phyloP scores from a whole-genome alignment of 2,888 invertebrate species.

The Clunio marinus region DNA sequence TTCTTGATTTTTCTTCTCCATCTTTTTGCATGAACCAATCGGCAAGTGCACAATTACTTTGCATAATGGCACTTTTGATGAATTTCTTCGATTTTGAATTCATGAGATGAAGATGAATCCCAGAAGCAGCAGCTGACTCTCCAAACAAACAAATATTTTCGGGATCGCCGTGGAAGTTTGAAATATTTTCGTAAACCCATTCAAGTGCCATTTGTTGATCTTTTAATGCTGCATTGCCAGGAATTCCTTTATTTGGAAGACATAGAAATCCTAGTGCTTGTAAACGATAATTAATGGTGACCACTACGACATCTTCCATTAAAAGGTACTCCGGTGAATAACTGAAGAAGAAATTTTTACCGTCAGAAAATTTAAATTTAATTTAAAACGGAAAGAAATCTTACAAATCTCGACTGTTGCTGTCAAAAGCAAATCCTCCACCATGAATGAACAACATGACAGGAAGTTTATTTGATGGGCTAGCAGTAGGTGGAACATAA shows the following conservation, averaged over 20 bases:
- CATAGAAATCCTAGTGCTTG: slow-evolving; percentile 48
- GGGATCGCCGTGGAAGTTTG: slow-evolving; percentile 32
- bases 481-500: slow-evolving; percentile 44
- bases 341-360: no score
- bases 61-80: slow-evolving; percentile 18
- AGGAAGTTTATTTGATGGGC: slow-evolving; percentile 42
- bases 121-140: slow-evolving; percentile 17
- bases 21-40: slow-evolving; percentile 42
- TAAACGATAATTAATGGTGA: slow-evolving; percentile 49
- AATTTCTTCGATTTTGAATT: slow-evolving; percentile 18
- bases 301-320: slow-evolving; percentile 48
- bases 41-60: background rate
- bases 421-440: slow-evolving; percentile 48
- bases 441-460: slow-evolving; percentile 51
- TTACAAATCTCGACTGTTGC: slow-evolving; percentile 47
- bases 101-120: slow-evolving; percentile 7
- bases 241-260: slow-evolving; percentile 46
- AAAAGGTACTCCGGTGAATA: slow-evolving; percentile 47
- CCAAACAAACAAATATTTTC: slow-evolving; percentile 19
- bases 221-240: slow-evolving; percentile 49
- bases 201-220: slow-evolving; percentile 45
- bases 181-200: slow-evolving; percentile 35
- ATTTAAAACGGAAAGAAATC: no score
- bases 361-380: no score
- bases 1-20: slow-evolving; percentile 43